Base-by-base conservation (phyloP, 2,888 invertebrate species). In the Unio pictorum region DNA sequence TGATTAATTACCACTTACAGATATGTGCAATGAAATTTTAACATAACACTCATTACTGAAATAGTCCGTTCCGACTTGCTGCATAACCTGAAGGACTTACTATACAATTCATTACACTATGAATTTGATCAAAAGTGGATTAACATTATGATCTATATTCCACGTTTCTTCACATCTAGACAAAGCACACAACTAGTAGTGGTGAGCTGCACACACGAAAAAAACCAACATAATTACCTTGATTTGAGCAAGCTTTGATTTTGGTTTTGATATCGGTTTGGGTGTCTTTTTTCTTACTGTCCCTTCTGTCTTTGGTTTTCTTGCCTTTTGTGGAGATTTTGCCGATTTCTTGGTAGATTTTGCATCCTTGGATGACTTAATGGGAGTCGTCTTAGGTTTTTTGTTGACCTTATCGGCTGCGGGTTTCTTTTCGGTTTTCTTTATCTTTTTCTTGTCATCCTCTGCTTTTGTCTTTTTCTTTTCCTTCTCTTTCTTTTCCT, bases 381-480 rank as follows among this genome's bases (percentile, higher is more conserved):
- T 23, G 15, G 63, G 28, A 26, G 56, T 58, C 55, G 63, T 68
- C 5, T 54, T 59, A 59, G 54, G 23, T 5, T 30, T 20, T 61
- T 61, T 61, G 34, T 58, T 55, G 5, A 55, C 58, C 54, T 45
- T 55, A 23, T 17, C 60, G 26, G n/a, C 57, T 26, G 18, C 62
- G 4, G 62, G n/a, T 65, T 65, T 57, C 5, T 60, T 65, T 28
- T 60, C 64, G 54, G 62, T 66, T 61, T 74, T 74, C 56, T 72
- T 66, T 55, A 73, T 72, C 64, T 72, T 63, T 59, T 65, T 66
- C 60, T 69, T 67, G 4, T 62, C 71, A 55, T 71, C 73, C 4
- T 58, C 73, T 67, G 68, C 75, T 28, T 64, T 68, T 15, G 55
- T 55, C 6, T 77, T 77, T 57, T 65, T 66, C 59, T 74, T 74